Conservation (phyloP, 2,113 vertebrate species). For the Crotalus viridis region DNA sequence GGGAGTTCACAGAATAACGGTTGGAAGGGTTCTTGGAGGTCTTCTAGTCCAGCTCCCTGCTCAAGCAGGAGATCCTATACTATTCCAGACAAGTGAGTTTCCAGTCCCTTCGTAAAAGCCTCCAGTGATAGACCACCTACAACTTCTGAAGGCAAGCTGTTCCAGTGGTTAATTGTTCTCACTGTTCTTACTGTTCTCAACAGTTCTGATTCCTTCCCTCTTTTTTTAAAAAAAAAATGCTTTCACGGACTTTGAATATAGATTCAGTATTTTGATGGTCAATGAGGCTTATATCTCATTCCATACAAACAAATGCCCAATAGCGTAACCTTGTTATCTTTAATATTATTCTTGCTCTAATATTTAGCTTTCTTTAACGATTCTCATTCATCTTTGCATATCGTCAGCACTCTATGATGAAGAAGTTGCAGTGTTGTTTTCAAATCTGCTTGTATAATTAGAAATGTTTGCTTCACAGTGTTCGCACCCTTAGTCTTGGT, state of each 20-base stretch:
- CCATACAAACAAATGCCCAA: conserved; percentile 44
- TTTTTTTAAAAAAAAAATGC: not conserved
- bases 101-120: not conserved
- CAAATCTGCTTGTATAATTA: not conserved
- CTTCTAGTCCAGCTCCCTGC: not conserved
- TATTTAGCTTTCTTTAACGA: conserved; percentile 18
- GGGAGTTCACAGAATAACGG: not conserved
- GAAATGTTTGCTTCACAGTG: conserved; percentile 20
- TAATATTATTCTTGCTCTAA: conserved; percentile 19
- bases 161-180: not conserved
- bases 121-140: not conserved
- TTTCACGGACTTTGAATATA: conserved; percentile 42
- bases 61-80: not conserved
- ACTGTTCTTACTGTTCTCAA: not conserved
- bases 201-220: not conserved
- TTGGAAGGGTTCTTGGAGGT: not conserved
- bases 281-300: conserved; percentile 26
- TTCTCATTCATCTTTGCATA: conserved; percentile 25
- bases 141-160: not conserved
- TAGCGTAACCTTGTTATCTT: conserved; percentile 30
- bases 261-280: conserved; percentile 37
- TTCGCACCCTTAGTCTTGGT: not conserved
- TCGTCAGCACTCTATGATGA: not conserved
- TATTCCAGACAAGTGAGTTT: not conserved
- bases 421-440: conserved; percentile 8